Evolutionary conservation across 2,113 vertebrate genomes (phyloP), one percentile per base, ranked within the genome.

Genomic region (Eretmochelys imbricata): DNA sequence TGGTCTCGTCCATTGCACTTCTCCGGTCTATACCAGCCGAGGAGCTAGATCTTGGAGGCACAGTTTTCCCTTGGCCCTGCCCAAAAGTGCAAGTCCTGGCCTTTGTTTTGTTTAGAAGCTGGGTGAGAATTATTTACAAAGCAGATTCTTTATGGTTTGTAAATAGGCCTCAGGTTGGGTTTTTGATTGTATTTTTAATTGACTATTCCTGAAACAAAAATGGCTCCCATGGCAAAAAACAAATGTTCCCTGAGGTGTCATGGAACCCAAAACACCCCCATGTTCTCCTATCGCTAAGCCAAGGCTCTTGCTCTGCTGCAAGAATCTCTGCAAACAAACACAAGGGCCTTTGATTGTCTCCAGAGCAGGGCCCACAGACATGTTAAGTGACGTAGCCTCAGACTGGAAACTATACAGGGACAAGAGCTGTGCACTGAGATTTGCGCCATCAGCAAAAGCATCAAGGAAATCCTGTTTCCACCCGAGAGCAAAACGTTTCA

Each of bases 401-500:
- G 35, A 12, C 2, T 3, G 49, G n/a, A 78, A 78, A 48, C 42
- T 27, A 78, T 13, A 27, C 4, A 78, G 42, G 72, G 46, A 48
- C 54, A 69, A 87, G 35, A 55, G 9, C 54, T 48, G 48, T 13
- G 48, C 57, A 4, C 5, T 0, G 75, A 8, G 38, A n/a, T 5
- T 2, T 59, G 38, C 35, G 14, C 4, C 14, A 6, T 38, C n/a
- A 20, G 12, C 35, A n/a, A 48, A 48, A 35, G 25, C 9, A 42
- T 48, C 25, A 42, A 90, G 48, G 82, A 3, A n/a, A 78, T 82
- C 2, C 42, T 48, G 9, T 16, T 2, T 17, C 65, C 12, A 8
- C 0, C 27, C 25, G 62, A 2, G 14, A 14, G 27, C 22, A 49
- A 6, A 25, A 7, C 9, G 3, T 16, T 4, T 50, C 7, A 22